Evolutionary conservation across 1,140 invertebrate genomes (phyloP).

Genomic region (Zaprionus tsacasi): DNA sequence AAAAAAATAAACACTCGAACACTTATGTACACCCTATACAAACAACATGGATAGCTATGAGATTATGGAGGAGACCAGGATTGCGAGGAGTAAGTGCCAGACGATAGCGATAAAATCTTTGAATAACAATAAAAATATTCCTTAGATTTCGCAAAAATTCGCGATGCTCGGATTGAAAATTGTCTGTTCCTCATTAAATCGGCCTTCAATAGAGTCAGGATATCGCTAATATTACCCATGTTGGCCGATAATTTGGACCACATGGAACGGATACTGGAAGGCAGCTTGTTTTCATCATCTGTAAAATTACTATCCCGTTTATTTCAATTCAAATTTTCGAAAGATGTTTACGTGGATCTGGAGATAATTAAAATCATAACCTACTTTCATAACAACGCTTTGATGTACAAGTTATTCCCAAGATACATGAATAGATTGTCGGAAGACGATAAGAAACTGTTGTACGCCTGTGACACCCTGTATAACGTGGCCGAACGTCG

Average conservation of each 20-base stretch:
- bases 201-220: conserved; percentile 48
- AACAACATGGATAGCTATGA: not conserved
- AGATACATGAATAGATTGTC: conserved; percentile 20
- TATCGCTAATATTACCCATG: conserved; percentile 54
- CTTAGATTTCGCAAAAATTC: conserved; percentile 31
- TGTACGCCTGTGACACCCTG: conserved; percentile 53
- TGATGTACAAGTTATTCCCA: conserved; percentile 50
- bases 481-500: conserved; percentile 48
- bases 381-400: conserved; percentile 51
- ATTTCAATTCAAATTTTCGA: not conserved
- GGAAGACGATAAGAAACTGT: conserved; percentile 29
- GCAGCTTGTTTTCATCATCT: conserved; percentile 37
- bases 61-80: not conserved
- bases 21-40: conserved; percentile 1
- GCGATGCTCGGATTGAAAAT: conserved; percentile 35
- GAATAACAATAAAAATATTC: not conserved
- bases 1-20: not conserved
- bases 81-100: not conserved
- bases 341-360: conserved; percentile 19
- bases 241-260: conserved; percentile 35
- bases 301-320: not conserved
- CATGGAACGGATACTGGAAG: conserved; percentile 7
- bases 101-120: not conserved
- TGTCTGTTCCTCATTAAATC: conserved; percentile 38
- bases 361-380: conserved; percentile 46